Conservation (phyloP, 2,888 invertebrate species). For the Archips xylosteana region DNA sequence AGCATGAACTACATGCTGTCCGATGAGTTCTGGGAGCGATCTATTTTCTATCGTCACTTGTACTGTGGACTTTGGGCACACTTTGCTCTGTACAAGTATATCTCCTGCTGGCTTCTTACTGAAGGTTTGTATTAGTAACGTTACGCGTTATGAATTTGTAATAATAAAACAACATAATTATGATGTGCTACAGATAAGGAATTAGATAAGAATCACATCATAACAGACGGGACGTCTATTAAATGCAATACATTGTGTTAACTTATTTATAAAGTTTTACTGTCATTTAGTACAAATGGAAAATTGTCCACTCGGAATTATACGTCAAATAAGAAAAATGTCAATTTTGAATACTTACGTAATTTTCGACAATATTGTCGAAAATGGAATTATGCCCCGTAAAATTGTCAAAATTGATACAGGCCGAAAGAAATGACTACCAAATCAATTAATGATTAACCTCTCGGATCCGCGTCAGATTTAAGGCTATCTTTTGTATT, state of each 20-base stretch:
- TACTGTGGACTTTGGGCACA: conserved; percentile 94
- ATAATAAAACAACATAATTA: conserved; percentile 3
- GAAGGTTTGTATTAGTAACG: conserved; percentile 84
- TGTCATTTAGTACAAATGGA: too few relatives aligned
- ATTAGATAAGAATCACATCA: conserved; percentile 3
- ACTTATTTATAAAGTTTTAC: too few relatives aligned
- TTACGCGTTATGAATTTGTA: not conserved
- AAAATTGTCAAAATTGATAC: too few relatives aligned
- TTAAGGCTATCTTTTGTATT: too few relatives aligned
- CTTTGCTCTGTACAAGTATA: conserved; percentile 95
- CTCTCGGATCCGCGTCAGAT: too few relatives aligned
- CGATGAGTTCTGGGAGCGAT: conserved; percentile 83
- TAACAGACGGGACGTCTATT: not conserved
- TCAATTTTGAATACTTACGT: too few relatives aligned
- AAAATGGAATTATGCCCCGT: too few relatives aligned
- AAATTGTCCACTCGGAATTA: too few relatives aligned
- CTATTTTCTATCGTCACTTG: conserved; percentile 86
- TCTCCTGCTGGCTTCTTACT: conserved; percentile 96
- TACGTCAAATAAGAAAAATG: too few relatives aligned
- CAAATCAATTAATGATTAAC: too few relatives aligned
- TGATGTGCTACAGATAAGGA: conserved; percentile 1
- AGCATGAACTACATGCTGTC: conserved; percentile 91
- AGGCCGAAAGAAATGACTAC: too few relatives aligned
- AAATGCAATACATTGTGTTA: not conserved
- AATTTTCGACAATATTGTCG: too few relatives aligned